These are phyloP conservation scores for Connochaetes taurinus DNA, from an alignment of 2,113 vertebrate species.

Conservation along the genomic window DNA sequence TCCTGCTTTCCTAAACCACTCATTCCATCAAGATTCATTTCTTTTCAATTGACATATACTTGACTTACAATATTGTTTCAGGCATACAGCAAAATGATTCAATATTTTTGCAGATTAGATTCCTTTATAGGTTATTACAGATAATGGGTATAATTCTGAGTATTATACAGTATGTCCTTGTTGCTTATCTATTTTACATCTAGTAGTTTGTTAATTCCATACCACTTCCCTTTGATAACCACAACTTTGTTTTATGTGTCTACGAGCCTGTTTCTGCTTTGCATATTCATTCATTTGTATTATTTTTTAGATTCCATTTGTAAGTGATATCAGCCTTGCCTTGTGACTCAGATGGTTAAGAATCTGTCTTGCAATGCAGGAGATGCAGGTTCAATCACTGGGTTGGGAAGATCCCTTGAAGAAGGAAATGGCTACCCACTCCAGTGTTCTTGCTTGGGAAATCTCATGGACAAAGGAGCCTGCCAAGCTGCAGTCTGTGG, in stretches of 20 bases:
- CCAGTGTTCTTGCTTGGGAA: neutral
- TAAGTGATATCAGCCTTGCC: neutral
- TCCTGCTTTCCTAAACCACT: neutral
- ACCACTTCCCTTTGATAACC: neutral
- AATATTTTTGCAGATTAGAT: neutral
- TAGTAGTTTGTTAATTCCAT: neutral
- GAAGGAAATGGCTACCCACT: neutral
- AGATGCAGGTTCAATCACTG: neutral
- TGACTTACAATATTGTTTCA: neutral
- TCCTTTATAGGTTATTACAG: neutral
- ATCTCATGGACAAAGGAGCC: neutral
- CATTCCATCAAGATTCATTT: neutral
- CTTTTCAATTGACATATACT: neutral
- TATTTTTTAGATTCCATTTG: neutral
- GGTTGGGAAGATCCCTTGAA: neutral
- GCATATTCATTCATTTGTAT: neutral
- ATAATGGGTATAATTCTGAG: neutral
- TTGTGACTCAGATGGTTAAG: neutral
- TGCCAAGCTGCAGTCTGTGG: neutral
- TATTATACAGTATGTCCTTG: neutral
- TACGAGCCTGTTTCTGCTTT: neutral
- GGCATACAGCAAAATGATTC: neutral
- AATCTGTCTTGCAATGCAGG: neutral
- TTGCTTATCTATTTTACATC: neutral
- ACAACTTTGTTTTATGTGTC: neutral